Base-by-base conservation (phyloP, 2,113 vertebrate genomes). In the Cinclus cinclus region DNA sequence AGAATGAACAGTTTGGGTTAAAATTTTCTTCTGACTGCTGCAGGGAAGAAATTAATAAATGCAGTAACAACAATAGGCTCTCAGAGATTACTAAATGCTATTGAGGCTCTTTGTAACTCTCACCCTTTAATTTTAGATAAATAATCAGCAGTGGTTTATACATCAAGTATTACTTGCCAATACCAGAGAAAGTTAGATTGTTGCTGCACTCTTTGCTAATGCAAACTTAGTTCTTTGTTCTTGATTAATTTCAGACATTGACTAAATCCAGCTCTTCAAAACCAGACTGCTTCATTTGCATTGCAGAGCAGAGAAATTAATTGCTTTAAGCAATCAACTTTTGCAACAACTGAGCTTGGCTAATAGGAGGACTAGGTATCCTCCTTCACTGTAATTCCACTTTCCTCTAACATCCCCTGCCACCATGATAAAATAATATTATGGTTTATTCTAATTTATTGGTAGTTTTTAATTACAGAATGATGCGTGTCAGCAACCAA, bases 1-100 rank as follows among this genome's bases (percentile, higher is more conserved):
- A 99, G 97, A 99, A 99, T 0, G 99, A 99, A 98, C 99, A 99
- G 97, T 99, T 99, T 10, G 99, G 99, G 97, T 99, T 99, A 98
- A 99, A 99, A 98, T 99, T 99, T 97, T 99, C 99, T 94, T 99
- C 98, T 8, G 99, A 99, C 87, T 99, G 99, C 99, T 99, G 98
- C 13, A 85, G 58, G 50, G 21, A 83, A 95, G 75, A 92, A 80
- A 92, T 78, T 76, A 94, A 92, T 92, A 97, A 91, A 97, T 77
- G 64, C 63, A 97, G 79, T 95, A 96, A 93, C 65, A 96, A 96
- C 27, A 22, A 95, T n/a, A 90, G 58, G 53, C 63, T 78, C 95
- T 95, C 70, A 82, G 47, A 87, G 59, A 83, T 52, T 86, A 53
- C 75, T 75, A 94, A 96, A 93, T 39, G 77, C 62, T 67, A 4